Evolutionary conservation across 2,797 vertebrate species (phyloP).

Genomic region (Anableps anableps): DNA sequence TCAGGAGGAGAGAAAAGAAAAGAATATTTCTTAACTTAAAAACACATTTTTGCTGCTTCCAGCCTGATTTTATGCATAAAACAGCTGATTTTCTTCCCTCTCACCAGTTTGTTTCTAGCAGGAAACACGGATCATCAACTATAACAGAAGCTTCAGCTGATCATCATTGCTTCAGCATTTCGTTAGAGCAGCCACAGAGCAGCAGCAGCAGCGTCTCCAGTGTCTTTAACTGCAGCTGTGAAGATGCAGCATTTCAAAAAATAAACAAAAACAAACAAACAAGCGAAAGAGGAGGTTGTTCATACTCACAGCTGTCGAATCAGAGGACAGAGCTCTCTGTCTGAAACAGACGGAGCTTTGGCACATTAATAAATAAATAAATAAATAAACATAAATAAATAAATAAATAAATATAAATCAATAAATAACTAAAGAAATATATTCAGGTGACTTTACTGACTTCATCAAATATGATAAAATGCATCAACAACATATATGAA

Average conservation of each 20-base stretch:
- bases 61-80: neutral
- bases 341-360: neutral
- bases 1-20: neutral
- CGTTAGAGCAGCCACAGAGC: neutral
- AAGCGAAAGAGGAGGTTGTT: neutral
- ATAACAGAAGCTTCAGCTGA: neutral
- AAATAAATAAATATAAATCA: neutral
- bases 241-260: neutral
- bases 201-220: neutral
- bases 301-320: conserved; percentile 4
- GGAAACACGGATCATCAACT: neutral
- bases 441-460: neutral
- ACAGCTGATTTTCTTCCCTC: neutral
- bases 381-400: neutral
- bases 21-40: neutral
- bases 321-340: neutral
- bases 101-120: neutral
- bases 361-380: neutral
- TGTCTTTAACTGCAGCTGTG: no score
- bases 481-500: neutral
- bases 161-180: neutral
- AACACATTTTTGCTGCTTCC: neutral
- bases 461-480: neutral
- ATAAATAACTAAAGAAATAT: neutral
- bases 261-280: neutral